Conservation (phyloP, 2,113 vertebrate species). For the Grallaria varia region DNA sequence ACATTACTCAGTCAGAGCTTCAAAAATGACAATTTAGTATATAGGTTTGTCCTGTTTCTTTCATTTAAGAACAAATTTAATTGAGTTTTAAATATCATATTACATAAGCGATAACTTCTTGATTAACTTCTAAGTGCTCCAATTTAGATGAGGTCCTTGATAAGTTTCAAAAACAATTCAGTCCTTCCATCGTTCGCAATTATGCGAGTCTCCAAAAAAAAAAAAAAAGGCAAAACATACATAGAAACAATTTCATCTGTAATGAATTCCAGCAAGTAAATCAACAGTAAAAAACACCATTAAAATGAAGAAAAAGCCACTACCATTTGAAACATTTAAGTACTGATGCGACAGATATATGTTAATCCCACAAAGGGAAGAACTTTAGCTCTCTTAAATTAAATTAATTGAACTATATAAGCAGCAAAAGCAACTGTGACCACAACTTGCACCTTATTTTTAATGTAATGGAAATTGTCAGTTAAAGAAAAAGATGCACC, state of each 20-base stretch:
- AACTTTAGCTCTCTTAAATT: not conserved
- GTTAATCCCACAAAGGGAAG: not conserved
- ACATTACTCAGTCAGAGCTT: not conserved
- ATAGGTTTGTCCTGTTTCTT: conserved; percentile 1
- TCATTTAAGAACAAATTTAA: conserved; percentile 37
- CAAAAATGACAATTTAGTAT: not conserved
- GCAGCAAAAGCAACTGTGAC: not conserved
- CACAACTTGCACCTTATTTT: not conserved
- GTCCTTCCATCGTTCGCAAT: not conserved
- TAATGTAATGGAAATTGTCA: not conserved
- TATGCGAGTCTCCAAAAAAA: not conserved
- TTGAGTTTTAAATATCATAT: conserved; percentile 23
- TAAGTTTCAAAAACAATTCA: conserved; percentile 10
- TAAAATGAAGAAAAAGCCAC: not conserved
- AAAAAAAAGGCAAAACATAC: not conserved
- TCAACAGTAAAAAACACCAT: not conserved
- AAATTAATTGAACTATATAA: not conserved
- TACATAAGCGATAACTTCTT: conserved; percentile 15
- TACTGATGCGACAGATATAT: not conserved
- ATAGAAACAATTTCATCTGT: not conserved
- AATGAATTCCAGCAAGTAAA: not conserved
- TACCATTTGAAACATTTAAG: not conserved
- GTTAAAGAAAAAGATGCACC: not conserved
- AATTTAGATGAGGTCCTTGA: not conserved
- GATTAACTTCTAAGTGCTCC: conserved; percentile 26